Evolutionary conservation across 1,140 invertebrate species (phyloP).

Genomic region (Phenacoccus solenopsis): DNA sequence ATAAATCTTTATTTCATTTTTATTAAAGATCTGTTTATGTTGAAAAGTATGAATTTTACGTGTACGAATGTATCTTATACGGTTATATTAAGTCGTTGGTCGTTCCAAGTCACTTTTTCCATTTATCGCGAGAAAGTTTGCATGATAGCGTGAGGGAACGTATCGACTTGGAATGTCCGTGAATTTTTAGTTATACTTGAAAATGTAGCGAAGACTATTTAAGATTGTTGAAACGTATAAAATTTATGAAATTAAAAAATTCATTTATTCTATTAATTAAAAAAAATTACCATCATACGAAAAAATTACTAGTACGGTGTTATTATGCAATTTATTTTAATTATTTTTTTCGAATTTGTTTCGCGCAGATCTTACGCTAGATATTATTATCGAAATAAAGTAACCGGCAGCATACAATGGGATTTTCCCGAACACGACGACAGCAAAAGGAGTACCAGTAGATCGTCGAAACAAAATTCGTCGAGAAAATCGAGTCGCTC

Average conservation of each 20-base stretch:
- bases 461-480: background rate
- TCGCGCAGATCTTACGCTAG: slow-evolving; percentile 48
- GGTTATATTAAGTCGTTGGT: background rate
- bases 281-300: no score
- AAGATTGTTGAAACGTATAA: background rate
- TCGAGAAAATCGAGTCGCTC: background rate
- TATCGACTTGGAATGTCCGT: no score
- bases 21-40: no score
- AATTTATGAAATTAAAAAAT: background rate
- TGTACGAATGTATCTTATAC: background rate
- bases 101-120: background rate
- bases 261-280: no score
- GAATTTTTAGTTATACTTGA: background rate
- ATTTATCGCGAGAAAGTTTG: background rate
- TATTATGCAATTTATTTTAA: no score
- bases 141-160: no score
- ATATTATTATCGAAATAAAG: slow-evolving; percentile 51
- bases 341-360: background rate
- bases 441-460: background rate
- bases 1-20: background rate
- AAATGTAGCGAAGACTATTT: background rate
- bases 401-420: slow-evolving; percentile 47
- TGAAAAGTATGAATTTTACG: no score
- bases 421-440: slow-evolving; percentile 42
- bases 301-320: no score